Conservation (phyloP, 2,888 invertebrate species). For the Hedychridium roseum region DNA sequence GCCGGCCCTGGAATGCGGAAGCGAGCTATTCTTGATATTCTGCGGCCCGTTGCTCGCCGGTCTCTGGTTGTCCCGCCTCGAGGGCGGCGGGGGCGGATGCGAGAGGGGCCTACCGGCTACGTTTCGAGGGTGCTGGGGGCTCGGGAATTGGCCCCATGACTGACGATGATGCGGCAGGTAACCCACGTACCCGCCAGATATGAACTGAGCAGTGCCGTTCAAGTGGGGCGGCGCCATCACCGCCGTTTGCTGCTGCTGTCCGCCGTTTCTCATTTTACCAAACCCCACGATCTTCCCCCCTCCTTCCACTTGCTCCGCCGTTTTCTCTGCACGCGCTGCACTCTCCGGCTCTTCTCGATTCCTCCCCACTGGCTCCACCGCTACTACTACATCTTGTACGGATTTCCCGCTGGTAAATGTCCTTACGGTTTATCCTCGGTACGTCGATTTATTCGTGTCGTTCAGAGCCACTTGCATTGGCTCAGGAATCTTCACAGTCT, state of each 20-base stretch:
- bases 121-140: slow-evolving; percentile 31
- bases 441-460: too few relatives aligned
- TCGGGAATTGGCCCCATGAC: slow-evolving; percentile 66
- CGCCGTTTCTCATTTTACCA: slow-evolving; percentile 61
- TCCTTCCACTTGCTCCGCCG: slow-evolving; percentile 8
- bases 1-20: slow-evolving; percentile 43
- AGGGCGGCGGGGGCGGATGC: slow-evolving; percentile 54
- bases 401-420: too few relatives aligned
- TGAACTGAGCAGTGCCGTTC: slow-evolving; percentile 63
- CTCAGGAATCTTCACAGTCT: too few relatives aligned
- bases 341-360: slow-evolving; percentile 1
- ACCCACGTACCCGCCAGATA: slow-evolving; percentile 67
- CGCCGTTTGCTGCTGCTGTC: slow-evolving; percentile 59
- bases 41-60: slow-evolving; percentile 31
- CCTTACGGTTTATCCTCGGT: too few relatives aligned
- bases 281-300: too few relatives aligned
- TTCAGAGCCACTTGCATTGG: too few relatives aligned
- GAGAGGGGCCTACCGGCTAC: slow-evolving; percentile 50
- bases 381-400: too few relatives aligned
- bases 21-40: slow-evolving; percentile 43
- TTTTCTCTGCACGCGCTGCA: slow-evolving; percentile 15
- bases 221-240: slow-evolving; percentile 63
- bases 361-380: slow-evolving; percentile 2
- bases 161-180: slow-evolving; percentile 64
- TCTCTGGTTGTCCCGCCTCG: slow-evolving; percentile 49